These are phyloP conservation scores for Etia nguti DNA, from an alignment of 2,113 vertebrate genomes.

Conservation along the genomic window DNA sequence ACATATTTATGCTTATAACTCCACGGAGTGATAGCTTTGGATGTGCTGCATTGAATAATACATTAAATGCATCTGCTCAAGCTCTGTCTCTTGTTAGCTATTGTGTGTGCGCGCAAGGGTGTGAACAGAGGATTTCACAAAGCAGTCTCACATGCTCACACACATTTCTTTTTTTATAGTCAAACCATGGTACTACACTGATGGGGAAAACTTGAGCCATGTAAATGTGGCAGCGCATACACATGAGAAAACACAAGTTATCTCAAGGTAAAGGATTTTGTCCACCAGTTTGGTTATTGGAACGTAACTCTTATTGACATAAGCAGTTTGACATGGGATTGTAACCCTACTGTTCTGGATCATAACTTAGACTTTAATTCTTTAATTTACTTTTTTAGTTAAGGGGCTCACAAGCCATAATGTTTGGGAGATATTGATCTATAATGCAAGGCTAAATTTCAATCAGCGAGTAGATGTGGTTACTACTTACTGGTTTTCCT, in stretches of 20 bases:
- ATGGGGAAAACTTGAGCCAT: background rate
- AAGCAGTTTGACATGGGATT: background rate
- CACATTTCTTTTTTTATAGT: conserved; percentile 1
- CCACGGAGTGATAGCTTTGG: conserved; percentile 47
- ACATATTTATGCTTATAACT: conserved; percentile 63
- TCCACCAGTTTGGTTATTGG: background rate
- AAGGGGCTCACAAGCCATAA: background rate
- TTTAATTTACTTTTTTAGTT: background rate
- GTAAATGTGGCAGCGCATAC: background rate
- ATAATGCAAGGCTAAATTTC: background rate
- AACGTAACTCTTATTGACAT: background rate
- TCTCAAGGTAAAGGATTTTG: background rate
- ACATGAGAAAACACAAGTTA: background rate
- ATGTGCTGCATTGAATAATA: conserved; percentile 69
- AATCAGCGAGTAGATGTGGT: background rate
- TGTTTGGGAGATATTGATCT: background rate
- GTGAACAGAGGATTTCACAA: conserved; percentile 4
- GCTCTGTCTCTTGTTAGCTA: conserved; percentile 38
- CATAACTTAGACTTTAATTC: background rate
- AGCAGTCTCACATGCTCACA: background rate
- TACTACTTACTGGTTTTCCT: background rate
- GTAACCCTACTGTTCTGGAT: background rate
- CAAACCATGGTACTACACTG: background rate
- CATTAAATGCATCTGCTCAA: conserved; percentile 66
- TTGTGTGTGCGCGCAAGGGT: conserved; percentile 14